Conservation (phyloP, 2,888 invertebrate species). For the Drosophila rubida region DNA sequence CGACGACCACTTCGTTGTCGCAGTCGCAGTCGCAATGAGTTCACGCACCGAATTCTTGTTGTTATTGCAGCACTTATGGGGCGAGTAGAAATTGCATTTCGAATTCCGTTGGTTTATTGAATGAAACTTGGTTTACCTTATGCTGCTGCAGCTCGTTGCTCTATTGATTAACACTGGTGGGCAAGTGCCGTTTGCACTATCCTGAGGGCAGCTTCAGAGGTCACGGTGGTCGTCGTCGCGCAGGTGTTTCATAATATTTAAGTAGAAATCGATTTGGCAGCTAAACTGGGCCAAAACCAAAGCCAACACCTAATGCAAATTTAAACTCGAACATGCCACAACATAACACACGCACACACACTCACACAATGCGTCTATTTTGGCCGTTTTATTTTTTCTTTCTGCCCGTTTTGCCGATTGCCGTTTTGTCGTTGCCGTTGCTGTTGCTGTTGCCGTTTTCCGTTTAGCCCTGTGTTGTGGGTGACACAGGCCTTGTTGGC, state of each 20-base stretch:
- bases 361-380: slow-evolving; percentile 13
- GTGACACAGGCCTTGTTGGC: slow-evolving; percentile 34
- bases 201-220: slow-evolving; percentile 36
- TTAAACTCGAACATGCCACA: slow-evolving; percentile 28
- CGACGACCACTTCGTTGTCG: too few species aligned
- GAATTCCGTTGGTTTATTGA: slow-evolving; percentile 8
- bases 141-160: slow-evolving; percentile 4
- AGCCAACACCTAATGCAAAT: slow-evolving; percentile 44
- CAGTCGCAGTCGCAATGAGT: slow-evolving; percentile 4
- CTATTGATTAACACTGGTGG: slow-evolving; percentile 20
- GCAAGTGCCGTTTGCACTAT: slow-evolving; percentile 24
- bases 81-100: slow-evolving; percentile 2
- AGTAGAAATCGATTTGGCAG: slow-evolving; percentile 65
- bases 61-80: slow-evolving; percentile 1
- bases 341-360: slow-evolving; percentile 10
- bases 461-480: slow-evolving; percentile 2
- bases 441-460: neutral
- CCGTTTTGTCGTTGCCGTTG: neutral
- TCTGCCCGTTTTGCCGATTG: slow-evolving; percentile 4
- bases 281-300: slow-evolving; percentile 46
- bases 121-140: slow-evolving; percentile 43
- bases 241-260: slow-evolving; percentile 73
- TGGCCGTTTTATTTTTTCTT: slow-evolving; percentile 26
- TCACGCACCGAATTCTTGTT: slow-evolving; percentile 10
- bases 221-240: slow-evolving; percentile 27